Evolutionary conservation across 2,113 vertebrate genomes (phyloP), one percentile per base, ranked within the genome.

Genomic region (Epinephelus fuscoguttatus): DNA sequence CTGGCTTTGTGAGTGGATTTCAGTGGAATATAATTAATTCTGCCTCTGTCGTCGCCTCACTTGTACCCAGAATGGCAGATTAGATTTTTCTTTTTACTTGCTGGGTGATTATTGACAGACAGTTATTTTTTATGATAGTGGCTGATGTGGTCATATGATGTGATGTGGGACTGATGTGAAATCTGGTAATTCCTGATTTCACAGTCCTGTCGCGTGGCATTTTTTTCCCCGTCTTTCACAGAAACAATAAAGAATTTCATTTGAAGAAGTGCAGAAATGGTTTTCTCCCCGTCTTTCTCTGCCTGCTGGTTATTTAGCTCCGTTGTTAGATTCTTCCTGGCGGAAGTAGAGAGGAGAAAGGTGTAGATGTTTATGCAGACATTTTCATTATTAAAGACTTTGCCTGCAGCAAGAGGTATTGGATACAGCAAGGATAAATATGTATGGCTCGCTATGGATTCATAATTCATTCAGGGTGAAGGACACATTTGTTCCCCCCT

Each of bases 401-500:
- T 40, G 83, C 92, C 87, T 84, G 87, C 80, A 87, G 92, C 89
- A 52, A 82, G 70, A 70, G 59, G 57, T 53, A 52, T 73, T 78
- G 81, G 70, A 90, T 89, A 82, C 79, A 59, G 88, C 30, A 1
- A 78, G 67, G 81, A 86, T 88, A 90, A 91, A 93, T 92, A 90
- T 91, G 88, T 86, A 81, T 85, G 74, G 78, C 81, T 91, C 49
- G 33, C 73, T 75, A 57, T 79, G 72, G 84, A 93, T 88, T 84
- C 87, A 91, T 92, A 89, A 90, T 93, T 93, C 86, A 94, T 86
- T 81, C 27, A 15, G 75, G 62, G 63, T 85, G 85, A 90, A 90
- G 91, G 90, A 85, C 89, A 84, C 82, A 78, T 89, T 94, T 84
- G 78, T 87, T 87, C 70, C 70, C 33, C 55, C 57, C 30, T 66